phyloP scores from a whole-genome alignment of 2,113 vertebrate species.

The Numida meleagris region DNA sequence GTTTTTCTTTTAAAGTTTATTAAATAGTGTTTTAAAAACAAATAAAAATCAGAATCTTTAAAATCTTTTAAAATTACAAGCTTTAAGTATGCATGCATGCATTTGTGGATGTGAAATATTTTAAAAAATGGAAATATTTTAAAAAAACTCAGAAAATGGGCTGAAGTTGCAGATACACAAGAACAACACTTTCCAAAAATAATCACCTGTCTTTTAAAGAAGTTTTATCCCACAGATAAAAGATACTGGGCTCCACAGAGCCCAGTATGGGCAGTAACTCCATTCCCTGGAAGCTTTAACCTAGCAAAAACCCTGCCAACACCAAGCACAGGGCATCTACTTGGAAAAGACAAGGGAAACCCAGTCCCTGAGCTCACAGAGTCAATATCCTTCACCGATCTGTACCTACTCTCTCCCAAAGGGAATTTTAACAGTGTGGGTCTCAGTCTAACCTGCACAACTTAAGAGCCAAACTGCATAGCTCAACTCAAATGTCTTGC shows the following conservation, averaged over 20 bases:
- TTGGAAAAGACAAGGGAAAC: neutral
- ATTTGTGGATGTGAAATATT: neutral
- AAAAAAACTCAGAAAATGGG: neutral
- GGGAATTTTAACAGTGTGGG: neutral
- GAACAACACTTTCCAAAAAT: neutral
- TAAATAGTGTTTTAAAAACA: neutral
- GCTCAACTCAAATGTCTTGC: neutral
- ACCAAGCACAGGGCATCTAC: fast-evolving
- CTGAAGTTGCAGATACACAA: neutral
- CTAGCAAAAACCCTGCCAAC: neutral
- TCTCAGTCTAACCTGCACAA: neutral
- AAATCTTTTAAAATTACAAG: neutral
- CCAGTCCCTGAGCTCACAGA: neutral
- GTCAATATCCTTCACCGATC: neutral
- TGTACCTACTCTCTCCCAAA: fast-evolving
- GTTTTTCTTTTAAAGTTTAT: neutral
- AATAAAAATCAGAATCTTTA: neutral
- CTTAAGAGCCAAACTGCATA: neutral
- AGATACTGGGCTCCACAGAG: no score
- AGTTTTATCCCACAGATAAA: no score
- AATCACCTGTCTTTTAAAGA: neutral
- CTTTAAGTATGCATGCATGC: neutral
- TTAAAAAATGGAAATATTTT: no score
- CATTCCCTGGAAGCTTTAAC: neutral
- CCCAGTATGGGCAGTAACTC: neutral